These are phyloP conservation scores for Archips crataeganus DNA, from an alignment of 2,888 invertebrate genomes.

Conservation along the genomic window DNA sequence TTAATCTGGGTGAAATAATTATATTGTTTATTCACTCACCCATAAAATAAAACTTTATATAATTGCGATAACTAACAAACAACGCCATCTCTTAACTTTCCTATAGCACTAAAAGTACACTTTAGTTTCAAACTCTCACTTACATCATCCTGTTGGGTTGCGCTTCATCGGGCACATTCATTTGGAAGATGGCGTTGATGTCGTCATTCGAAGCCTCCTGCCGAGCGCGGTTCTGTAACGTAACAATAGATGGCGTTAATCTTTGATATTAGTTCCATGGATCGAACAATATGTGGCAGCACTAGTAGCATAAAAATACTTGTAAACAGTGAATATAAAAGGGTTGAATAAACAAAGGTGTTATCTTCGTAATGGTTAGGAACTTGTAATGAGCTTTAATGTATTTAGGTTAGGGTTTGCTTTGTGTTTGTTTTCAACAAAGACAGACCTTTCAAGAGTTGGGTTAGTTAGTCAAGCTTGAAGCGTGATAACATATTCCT, in stretches of 20 bases:
- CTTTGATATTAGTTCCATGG: background rate
- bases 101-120: background rate
- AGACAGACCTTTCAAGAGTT: background rate
- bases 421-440: background rate
- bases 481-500: background rate
- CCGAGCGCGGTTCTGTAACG: slow-evolving; percentile 65
- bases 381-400: background rate
- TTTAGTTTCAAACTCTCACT: slow-evolving; percentile 46
- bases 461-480: slow-evolving; percentile 3
- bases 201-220: slow-evolving; percentile 59
- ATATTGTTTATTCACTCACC: no score
- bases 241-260: slow-evolving; percentile 57
- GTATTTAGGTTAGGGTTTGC: background rate
- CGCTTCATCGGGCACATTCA: slow-evolving; percentile 59
- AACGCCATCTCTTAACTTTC: slow-evolving; percentile 50
- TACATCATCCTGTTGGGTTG: slow-evolving; percentile 60
- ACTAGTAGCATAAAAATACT: background rate
- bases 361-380: background rate
- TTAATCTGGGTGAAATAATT: no score
- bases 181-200: slow-evolving; percentile 68
- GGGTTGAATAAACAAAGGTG: background rate
- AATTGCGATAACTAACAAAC: background rate
- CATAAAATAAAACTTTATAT: background rate
- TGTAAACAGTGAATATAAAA: background rate
- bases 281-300: background rate